Base-by-base conservation (phyloP, 2,888 invertebrate species). In the Spilosoma lubricipeda region DNA sequence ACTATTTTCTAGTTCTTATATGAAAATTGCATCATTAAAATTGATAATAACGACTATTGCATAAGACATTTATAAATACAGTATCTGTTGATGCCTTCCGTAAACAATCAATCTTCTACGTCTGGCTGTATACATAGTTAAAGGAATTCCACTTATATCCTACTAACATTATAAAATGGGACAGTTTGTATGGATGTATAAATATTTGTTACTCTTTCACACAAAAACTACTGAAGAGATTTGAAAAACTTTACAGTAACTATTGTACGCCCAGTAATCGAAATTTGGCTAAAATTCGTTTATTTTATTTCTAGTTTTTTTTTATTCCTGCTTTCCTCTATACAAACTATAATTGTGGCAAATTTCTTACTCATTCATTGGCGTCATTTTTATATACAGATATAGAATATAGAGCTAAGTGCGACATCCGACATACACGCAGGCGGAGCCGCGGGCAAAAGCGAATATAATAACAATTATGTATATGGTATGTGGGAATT, bases 31-130 rank as follows among this genome's bases (percentile, higher is more conserved):
- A 30, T 63, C 63, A 63, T 63, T 59, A 2, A 7, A 30, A 63
- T 18, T 30, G 30, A 63, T 63, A 2, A 18, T 15, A 63, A 7
- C 36, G 7, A 36, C 36, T 33, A 7, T 27, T 48, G 48, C 48
- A 48, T 48, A 48, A 27, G 11, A 8, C 27, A 27, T 52, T 23
- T 52, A 52, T n/a, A n/a, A n/a, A n/a, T 23, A 52, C 15, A 15
- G 27, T 59, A 59, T 59, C 27, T 11, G 15, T 66, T 27, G 36
- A 42, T 66, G 42, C 42, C 42, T 67, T 67, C 67, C 67, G 66
- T 66, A 66, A 42, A 66, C 39, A 45, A 27, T 67, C 27, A 27
- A 8, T 42, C 27, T 1, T 15, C 39, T 42, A 27, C 9, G 15
- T 27, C 5, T n/a, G 39, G 27, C 27, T 45, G n/a, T 4, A 27